These are phyloP conservation scores for Drosophila limbata DNA, from an alignment of 2,888 invertebrate genomes.

Conservation along the genomic window DNA sequence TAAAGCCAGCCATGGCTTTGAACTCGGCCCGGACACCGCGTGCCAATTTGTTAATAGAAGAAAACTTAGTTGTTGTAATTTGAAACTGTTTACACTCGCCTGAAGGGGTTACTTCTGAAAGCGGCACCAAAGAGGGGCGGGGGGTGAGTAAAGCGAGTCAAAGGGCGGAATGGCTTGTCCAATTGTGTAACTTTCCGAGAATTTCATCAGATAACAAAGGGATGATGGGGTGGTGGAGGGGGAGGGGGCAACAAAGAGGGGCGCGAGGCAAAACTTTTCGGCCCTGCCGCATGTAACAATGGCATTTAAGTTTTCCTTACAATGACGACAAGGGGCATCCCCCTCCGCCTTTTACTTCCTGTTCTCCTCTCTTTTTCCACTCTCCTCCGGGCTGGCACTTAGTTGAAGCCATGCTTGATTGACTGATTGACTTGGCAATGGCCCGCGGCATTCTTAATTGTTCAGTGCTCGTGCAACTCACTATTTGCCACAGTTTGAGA, in stretches of 20 bases:
- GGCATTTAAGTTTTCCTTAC: conserved; percentile 38
- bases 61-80: conserved; percentile 66
- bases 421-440: conserved; percentile 72
- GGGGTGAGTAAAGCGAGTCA: neutral
- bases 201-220: conserved; percentile 63
- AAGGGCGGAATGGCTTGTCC: conserved; percentile 28
- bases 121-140: neutral
- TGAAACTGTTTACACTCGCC: conserved; percentile 71
- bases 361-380: too few relatives aligned
- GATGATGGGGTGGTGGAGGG: neutral
- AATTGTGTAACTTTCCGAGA: conserved; percentile 66
- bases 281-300: conserved; percentile 50
- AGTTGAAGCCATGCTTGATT: conserved; percentile 59
- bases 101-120: conserved; percentile 22
- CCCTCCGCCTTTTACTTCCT: neutral
- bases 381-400: neutral
- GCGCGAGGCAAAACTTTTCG: conserved; percentile 47
- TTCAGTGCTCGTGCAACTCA: conserved; percentile 44
- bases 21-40: conserved; percentile 42
- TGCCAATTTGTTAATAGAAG: conserved; percentile 76
- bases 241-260: conserved; percentile 14
- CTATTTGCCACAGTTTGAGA: conserved; percentile 40
- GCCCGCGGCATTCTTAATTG: conserved; percentile 66
- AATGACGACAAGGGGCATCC: neutral
- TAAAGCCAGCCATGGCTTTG: conserved; percentile 31